phyloP scores from a whole-genome alignment of 2,797 vertebrate genomes.

The Sebastolobus altivelis region DNA sequence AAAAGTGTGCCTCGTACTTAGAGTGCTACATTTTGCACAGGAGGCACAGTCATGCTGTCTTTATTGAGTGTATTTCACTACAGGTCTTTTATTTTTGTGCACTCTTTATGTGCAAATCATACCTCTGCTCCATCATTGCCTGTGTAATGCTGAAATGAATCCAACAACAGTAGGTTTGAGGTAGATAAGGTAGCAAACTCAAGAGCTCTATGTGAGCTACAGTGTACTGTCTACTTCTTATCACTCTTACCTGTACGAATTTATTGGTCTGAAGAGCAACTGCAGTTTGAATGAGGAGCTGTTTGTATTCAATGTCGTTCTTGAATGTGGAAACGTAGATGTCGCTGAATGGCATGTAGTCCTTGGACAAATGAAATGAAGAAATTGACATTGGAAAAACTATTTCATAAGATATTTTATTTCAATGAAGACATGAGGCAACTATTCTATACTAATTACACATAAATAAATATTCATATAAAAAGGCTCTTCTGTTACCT shows the following conservation, averaged over 20 bases:
- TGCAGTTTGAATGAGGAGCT: slow-evolving; percentile 91
- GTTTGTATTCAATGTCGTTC: slow-evolving; percentile 93
- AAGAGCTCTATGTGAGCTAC: background rate
- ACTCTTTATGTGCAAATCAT: background rate
- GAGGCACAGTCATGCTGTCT: background rate
- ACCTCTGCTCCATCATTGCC: background rate
- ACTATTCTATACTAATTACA: background rate
- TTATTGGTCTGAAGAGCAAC: slow-evolving; percentile 94
- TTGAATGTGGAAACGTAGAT: slow-evolving; percentile 93
- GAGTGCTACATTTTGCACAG: background rate
- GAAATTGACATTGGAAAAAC: background rate
- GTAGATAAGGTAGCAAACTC: background rate
- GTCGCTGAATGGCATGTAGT: slow-evolving; percentile 95
- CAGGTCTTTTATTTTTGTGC: background rate
- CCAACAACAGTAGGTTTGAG: background rate
- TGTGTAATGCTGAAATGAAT: background rate
- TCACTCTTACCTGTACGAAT: slow-evolving; percentile 92
- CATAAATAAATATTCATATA: background rate
- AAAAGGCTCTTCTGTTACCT: slow-evolving; percentile 82
- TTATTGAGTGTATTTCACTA: background rate
- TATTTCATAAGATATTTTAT: background rate
- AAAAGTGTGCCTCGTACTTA: background rate
- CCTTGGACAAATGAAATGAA: slow-evolving; percentile 78
- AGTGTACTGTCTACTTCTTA: background rate
- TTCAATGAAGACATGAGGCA: background rate